Percentiles rank a stretch among this genome's conserved stretches.
Evolutionary conservation across 1,140 invertebrate species (phyloP).

Genomic region (Bicyclus anynana): DNA sequence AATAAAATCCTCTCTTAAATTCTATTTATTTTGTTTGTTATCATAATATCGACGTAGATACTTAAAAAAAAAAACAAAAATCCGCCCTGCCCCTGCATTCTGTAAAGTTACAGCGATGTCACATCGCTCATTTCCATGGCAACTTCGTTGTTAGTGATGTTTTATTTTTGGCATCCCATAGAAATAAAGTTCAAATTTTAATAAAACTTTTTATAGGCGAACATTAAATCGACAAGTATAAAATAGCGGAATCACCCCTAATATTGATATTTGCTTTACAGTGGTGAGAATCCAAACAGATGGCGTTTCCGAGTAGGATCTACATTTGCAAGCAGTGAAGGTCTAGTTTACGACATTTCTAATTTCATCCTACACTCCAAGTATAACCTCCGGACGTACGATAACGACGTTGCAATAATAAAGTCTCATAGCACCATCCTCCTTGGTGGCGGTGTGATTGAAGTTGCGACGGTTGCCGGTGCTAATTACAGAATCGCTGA

Average conservation of each 20-base stretch:
- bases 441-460: conserved; percentile 27
- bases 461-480: conserved; percentile 33
- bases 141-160: no score
- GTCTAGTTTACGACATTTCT: conserved; percentile 24
- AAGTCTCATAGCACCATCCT: conserved; percentile 73
- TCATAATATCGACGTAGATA: no score
- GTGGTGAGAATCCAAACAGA: conserved; percentile 28
- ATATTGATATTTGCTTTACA: conserved; percentile 24
- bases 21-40: no score
- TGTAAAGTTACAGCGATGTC: no score
- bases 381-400: conserved; percentile 76
- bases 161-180: no score
- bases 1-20: no score
- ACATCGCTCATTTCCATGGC: no score
- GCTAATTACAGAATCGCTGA: conserved; percentile 38
- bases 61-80: no score
- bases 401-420: conserved; percentile 82
- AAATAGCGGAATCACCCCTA: neutral
- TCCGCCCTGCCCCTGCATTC: no score
- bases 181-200: no score
- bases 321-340: conserved; percentile 37
- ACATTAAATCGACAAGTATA: no score
- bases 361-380: conserved; percentile 70
- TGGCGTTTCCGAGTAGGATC: conserved; percentile 47
- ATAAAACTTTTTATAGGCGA: no score